Evolutionary conservation across 37 sponge, comb jelly and placozoan species (phyloP).

Genomic region (Crambe crambe): DNA sequence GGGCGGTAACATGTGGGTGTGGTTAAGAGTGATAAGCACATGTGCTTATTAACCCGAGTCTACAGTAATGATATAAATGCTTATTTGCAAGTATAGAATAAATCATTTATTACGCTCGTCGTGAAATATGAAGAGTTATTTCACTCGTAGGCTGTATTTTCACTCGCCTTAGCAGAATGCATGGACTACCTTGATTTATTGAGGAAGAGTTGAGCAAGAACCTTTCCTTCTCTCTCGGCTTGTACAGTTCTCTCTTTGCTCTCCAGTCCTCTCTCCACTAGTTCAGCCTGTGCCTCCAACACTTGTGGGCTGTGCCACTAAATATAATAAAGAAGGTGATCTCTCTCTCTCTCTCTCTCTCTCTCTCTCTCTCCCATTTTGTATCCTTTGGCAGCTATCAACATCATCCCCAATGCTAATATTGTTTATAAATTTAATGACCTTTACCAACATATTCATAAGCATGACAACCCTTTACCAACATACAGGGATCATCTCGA

Average conservation of each 20-base stretch:
- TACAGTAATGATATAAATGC: too few relatives aligned
- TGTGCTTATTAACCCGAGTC: too few relatives aligned
- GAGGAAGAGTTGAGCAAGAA: slow-evolving; percentile 75
- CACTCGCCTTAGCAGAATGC: too few relatives aligned
- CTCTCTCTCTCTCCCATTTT: not conserved
- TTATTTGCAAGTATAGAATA: too few relatives aligned
- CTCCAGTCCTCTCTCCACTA: slow-evolving; percentile 50
- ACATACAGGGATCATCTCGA: slow-evolving; percentile 62
- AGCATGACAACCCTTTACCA: not conserved
- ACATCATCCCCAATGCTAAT: too few relatives aligned
- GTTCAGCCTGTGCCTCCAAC: not conserved
- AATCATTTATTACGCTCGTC: too few relatives aligned
- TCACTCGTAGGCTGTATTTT: too few relatives aligned
- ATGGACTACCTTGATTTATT: slow-evolving; percentile 72
- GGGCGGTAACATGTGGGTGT: too few relatives aligned
- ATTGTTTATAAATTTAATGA: too few relatives aligned
- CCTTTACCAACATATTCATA: too few relatives aligned
- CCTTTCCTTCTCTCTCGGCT: slow-evolving; percentile 65
- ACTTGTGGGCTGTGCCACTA: slow-evolving; percentile 61
- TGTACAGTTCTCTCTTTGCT: slow-evolving; percentile 56
- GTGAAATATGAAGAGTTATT: too few relatives aligned
- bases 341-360: not conserved
- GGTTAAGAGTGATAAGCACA: too few relatives aligned
- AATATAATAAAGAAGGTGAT: not conserved
- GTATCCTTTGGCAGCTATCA: not conserved